A percentile compares a stretch with the other conserved stretches of the same genome.
phyloP scores from a whole-genome alignment of 2,797 vertebrate genomes.

The Eidolon dupreanum region DNA sequence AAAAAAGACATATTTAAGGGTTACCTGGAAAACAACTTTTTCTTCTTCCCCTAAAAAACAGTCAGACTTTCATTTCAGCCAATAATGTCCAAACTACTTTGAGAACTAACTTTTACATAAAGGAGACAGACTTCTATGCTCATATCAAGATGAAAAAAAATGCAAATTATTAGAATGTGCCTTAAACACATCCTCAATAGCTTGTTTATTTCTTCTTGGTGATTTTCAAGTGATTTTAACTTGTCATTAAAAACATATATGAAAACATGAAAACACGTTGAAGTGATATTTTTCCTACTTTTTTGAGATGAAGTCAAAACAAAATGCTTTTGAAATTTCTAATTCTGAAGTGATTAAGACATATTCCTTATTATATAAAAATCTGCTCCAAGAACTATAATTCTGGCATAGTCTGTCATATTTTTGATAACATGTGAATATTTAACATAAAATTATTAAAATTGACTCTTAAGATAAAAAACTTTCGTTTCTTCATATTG shows the following conservation, averaged over 20 bases:
- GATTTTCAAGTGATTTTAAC: not conserved
- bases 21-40: not conserved
- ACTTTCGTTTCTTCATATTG: not conserved
- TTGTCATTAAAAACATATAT: not conserved
- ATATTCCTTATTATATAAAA: not conserved
- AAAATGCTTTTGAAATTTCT: not conserved
- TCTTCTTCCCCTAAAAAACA: not conserved
- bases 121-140: not conserved
- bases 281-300: not conserved
- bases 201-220: not conserved
- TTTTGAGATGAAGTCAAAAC: not conserved
- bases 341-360: not conserved
- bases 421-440: slow-evolving; percentile 17
- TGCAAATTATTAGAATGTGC: not conserved
- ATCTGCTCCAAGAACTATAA: not conserved
- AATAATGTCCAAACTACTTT: not conserved
- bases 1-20: not conserved
- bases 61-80: not conserved
- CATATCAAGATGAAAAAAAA: not conserved
- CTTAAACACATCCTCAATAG: not conserved
- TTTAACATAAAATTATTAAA: not conserved
- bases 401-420: not conserved
- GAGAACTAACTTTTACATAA: not conserved
- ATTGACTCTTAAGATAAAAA: not conserved
- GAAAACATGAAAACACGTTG: too few relatives aligned